Base-by-base conservation (phyloP, 1,140 invertebrate species). In the Nasonia giraulti region DNA sequence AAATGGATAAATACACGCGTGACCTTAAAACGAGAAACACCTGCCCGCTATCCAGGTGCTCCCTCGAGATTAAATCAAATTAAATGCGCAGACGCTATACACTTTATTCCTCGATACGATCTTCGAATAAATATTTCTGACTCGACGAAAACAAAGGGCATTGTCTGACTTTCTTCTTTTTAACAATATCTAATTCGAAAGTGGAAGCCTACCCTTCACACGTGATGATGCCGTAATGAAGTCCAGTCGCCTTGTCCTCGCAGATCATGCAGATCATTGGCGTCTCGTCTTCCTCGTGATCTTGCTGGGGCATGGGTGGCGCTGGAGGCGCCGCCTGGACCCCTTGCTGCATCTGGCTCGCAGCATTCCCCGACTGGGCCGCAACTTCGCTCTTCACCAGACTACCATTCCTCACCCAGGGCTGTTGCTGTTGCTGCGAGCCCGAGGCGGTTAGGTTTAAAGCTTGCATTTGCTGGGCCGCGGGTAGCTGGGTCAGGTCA, bases 261-360 rank as follows among this genome's bases (percentile, higher is more conserved):
- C 98, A 99, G 86, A 99, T 99, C 97, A 99, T 99, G 92, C 98
- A 99, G 82, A 99, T 98, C 96, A 99, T 97, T 4, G 97, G 97
- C 93, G 98, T 97, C 85, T 98, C 97, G 85, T 98, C 97, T 85
- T 98, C 97, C 86, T 98, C 97, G 79, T 95, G 94, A 73, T 95
- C 94, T 76, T 95, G 94, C 5, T 94, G 93, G 0, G 90, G 89
- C 47, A 95, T 94, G 0, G 94, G 93, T 14, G 95, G 94, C 1
- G 66, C 75, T 31, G 85, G 11, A 0, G 68, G 69, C 0, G 80
- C 68, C 8, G 94, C 93, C 40, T 94, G 92, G 2, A 94, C 90
- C 84, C 92, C 89, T 27, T 75, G 73, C 74, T 81, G 84, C 20
- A 94, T 93, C 44, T 94, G 92, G 2, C 94, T 90, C 85, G 93